Percentiles rank a stretch among this genome's conserved stretches.
These are phyloP conservation scores for Pomatostomus ruficeps DNA, from an alignment of 2,113 vertebrate species.

Conservation along the genomic window DNA sequence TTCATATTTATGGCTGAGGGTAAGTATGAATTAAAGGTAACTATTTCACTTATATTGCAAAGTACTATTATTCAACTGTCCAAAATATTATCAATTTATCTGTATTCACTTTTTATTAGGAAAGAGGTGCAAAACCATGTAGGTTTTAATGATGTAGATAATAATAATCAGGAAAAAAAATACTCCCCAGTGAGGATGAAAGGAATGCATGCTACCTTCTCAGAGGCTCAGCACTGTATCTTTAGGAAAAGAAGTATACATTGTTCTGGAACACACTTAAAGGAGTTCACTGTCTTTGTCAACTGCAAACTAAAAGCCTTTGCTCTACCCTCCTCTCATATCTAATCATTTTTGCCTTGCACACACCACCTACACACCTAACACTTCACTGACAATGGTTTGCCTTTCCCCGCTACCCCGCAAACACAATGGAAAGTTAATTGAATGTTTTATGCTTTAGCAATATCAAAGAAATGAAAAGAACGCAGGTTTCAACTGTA, in stretches of 20 bases:
- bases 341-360: constrained; percentile 15
- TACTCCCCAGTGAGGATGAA: neutral
- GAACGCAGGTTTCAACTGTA: constrained; percentile 76
- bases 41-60: neutral
- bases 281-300: neutral
- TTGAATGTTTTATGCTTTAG: constrained; percentile 82
- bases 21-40: constrained; percentile 11
- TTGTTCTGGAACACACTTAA: neutral
- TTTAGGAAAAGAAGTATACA: neutral
- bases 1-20: neutral
- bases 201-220: neutral
- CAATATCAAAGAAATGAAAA: constrained; percentile 81
- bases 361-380: constrained; percentile 54
- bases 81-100: constrained; percentile 19
- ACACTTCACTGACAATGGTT: constrained; percentile 61
- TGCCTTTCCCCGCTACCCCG: constrained; percentile 52
- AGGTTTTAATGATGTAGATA: neutral
- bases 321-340: neutral
- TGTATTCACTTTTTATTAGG: constrained; percentile 8
- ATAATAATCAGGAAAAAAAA: constrained; percentile 13
- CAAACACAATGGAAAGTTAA: constrained; percentile 79
- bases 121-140: neutral
- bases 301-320: neutral
- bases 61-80: neutral
- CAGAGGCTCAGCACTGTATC: neutral